Conservation (phyloP, 2,888 invertebrate species). For the Leptarthrus brevirostris region DNA sequence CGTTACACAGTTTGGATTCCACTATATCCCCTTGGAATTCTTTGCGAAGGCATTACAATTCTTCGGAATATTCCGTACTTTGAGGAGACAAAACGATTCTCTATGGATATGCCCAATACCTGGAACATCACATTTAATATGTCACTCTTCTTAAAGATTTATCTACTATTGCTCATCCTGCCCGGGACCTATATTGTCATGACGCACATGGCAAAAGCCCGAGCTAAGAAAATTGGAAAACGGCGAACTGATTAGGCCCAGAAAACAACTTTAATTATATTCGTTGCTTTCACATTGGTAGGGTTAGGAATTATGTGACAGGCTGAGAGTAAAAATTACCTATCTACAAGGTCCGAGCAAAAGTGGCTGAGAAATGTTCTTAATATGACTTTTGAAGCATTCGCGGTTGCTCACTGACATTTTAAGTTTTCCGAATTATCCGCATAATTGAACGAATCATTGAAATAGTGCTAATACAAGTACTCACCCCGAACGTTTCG, state of each 20-base stretch:
- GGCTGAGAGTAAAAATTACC: no score
- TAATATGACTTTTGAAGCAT: no score
- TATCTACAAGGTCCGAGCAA: no score
- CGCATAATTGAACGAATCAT: no score
- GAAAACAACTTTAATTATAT: no score
- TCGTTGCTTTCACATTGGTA: no score
- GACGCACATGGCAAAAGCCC: constrained; percentile 84
- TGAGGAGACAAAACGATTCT: constrained; percentile 83
- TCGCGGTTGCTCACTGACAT: no score
- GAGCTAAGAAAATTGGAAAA: constrained; percentile 74
- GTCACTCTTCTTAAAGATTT: constrained; percentile 81
- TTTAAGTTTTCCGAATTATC: no score
- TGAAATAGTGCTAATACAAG: no score
- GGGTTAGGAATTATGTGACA: no score
- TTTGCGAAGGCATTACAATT: constrained; percentile 86
- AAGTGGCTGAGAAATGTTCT: no score
- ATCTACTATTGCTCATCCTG: constrained; percentile 79
- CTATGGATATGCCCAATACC: constrained; percentile 81
- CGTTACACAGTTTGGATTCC: constrained; percentile 95
- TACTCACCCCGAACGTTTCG: no score
- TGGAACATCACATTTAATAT: constrained; percentile 90
- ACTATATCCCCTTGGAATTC: constrained; percentile 88
- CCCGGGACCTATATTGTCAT: constrained; percentile 83
- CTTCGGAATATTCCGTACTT: constrained; percentile 89
- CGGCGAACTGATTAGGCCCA: not conserved